Conservation (phyloP, 2,113 vertebrate genomes). For the Nymphicus hollandicus region DNA sequence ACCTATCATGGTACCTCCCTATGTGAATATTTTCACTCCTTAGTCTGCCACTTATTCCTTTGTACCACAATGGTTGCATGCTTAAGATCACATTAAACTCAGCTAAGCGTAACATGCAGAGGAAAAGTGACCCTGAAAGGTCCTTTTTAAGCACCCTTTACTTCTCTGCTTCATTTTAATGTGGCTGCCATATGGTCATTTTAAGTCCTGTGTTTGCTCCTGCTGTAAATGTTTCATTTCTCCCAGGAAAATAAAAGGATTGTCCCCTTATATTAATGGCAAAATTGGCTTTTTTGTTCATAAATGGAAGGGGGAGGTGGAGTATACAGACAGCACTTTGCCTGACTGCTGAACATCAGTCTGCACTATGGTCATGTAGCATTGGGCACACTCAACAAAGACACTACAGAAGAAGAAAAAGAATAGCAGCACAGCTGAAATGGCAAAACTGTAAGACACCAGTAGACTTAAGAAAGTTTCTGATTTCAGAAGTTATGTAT, state of each 20-base stretch:
- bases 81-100: not conserved
- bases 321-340: not conserved
- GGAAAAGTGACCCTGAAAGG: not conserved
- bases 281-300: not conserved
- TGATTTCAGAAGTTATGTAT: not conserved
- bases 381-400: not conserved
- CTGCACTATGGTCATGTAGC: not conserved
- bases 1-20: not conserved
- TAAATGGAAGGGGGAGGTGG: not conserved
- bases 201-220: not conserved
- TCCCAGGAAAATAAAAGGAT: not conserved
- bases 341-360: not conserved
- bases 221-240: not conserved
- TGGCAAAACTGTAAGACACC: not conserved
- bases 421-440: not conserved
- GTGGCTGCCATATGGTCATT: not conserved
- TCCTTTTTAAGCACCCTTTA: not conserved
- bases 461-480: not conserved
- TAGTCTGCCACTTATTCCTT: not conserved
- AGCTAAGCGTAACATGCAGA: not conserved
- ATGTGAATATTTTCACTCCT: not conserved
- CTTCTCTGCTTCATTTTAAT: not conserved
- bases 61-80: not conserved
- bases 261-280: not conserved
- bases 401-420: not conserved